A percentile compares a stretch with the other conserved stretches of the same genome.
These are phyloP conservation scores for Herpetotheres cachinnans DNA, from an alignment of 2,113 vertebrate genomes.

Conservation along the genomic window DNA sequence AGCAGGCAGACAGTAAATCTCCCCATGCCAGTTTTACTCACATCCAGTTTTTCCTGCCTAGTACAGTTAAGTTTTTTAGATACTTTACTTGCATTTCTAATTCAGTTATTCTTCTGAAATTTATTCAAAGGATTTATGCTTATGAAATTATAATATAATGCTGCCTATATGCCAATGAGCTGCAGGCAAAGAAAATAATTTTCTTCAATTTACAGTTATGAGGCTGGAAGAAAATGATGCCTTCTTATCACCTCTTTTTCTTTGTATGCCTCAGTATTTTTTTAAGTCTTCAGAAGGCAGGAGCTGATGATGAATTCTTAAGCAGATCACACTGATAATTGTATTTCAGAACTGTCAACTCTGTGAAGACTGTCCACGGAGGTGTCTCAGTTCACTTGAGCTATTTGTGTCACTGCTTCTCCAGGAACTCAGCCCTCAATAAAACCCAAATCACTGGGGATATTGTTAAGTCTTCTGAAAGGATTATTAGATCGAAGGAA, in stretches of 20 bases:
- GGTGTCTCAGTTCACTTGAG: constrained; percentile 80
- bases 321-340: constrained; percentile 98
- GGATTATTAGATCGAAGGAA: constrained; percentile 91
- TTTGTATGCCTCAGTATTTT: constrained; percentile 74
- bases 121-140: constrained; percentile 88
- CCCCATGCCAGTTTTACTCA: neutral
- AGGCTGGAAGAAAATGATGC: constrained; percentile 79
- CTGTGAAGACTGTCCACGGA: constrained; percentile 84
- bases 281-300: constrained; percentile 84
- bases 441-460: constrained; percentile 86
- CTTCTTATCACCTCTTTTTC: constrained; percentile 80
- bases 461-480: constrained; percentile 83
- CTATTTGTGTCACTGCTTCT: constrained; percentile 84
- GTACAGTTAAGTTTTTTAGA: constrained; percentile 76
- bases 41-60: constrained; percentile 55
- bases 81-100: constrained; percentile 84
- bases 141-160: constrained; percentile 88
- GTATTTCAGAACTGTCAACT: constrained; percentile 94
- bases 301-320: constrained; percentile 91
- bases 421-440: constrained; percentile 78
- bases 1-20: constrained; percentile 30
- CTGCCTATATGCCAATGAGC: constrained; percentile 85
- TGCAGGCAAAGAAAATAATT: constrained; percentile 88
- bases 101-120: constrained; percentile 85
- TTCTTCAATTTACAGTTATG: constrained; percentile 89